phyloP scores from a whole-genome alignment of 2,797 vertebrate genomes.

The Sebastes steindachneri region DNA sequence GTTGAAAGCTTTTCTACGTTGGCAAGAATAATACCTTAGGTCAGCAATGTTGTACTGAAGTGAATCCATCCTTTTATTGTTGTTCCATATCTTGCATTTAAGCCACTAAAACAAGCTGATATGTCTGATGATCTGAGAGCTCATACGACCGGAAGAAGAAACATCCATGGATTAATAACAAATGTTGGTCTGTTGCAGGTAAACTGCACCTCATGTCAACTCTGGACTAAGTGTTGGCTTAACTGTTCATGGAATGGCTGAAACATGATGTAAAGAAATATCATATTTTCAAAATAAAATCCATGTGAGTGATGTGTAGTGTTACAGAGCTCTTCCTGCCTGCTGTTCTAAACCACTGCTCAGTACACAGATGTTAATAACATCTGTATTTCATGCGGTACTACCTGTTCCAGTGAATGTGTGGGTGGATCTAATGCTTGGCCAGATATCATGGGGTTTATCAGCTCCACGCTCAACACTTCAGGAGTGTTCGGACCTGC shows the following conservation, averaged over 20 bases:
- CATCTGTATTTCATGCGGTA: not conserved
- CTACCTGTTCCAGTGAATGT: not conserved
- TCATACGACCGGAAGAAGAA: not conserved
- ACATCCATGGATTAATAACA: too few species aligned
- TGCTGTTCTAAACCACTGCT: not conserved
- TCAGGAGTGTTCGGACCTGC: not conserved
- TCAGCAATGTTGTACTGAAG: not conserved
- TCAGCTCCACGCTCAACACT: not conserved
- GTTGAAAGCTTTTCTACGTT: not conserved
- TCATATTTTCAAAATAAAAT: constrained; percentile 15
- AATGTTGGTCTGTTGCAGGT: not conserved
- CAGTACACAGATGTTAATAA: not conserved
- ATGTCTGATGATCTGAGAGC: not conserved
- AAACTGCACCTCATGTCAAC: not conserved
- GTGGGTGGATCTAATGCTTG: not conserved
- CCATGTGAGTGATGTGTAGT: not conserved
- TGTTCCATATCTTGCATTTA: not conserved
- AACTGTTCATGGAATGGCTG: not conserved
- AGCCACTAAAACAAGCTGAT: not conserved
- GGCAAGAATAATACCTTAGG: not conserved
- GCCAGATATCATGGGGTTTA: not conserved
- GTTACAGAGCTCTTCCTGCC: not conserved
- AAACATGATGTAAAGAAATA: not conserved
- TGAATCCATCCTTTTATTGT: not conserved
- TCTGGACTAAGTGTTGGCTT: not conserved